These are phyloP conservation scores for Clinocottus analis DNA, from an alignment of 2,113 vertebrate species.

Conservation along the genomic window DNA sequence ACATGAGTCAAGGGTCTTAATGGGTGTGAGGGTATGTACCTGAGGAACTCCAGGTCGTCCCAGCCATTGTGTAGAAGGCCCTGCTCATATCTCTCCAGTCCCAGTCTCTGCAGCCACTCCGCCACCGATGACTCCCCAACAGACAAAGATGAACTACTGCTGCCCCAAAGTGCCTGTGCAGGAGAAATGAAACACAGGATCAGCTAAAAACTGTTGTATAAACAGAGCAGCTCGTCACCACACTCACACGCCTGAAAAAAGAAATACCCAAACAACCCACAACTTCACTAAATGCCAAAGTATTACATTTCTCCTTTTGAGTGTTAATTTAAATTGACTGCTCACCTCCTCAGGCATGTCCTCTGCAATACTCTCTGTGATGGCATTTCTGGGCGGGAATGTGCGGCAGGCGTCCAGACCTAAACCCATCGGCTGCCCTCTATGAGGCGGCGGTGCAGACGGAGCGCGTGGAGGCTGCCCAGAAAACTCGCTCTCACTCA, in stretches of 20 bases:
- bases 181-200: background rate
- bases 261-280: background rate
- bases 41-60: slow-evolving; percentile 98
- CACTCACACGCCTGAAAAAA: background rate
- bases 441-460: slow-evolving; percentile 71
- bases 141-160: slow-evolving; percentile 81
- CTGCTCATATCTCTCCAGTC: slow-evolving; percentile 92
- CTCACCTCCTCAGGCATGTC: slow-evolving; percentile 93
- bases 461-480: slow-evolving; percentile 77
- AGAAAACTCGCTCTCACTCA: slow-evolving; percentile 93
- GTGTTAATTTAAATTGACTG: background rate
- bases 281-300: background rate
- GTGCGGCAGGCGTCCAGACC: slow-evolving; percentile 84
- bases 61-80: slow-evolving; percentile 95
- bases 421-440: slow-evolving; percentile 62
- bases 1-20: background rate
- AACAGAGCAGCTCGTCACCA: background rate
- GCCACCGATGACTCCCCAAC: slow-evolving; percentile 88
- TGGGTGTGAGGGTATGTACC: slow-evolving; percentile 75
- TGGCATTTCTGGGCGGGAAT: slow-evolving; percentile 90
- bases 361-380: slow-evolving; percentile 93
- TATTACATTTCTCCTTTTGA: background rate
- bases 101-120: slow-evolving; percentile 91
- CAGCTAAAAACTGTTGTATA: background rate
- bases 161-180: slow-evolving; percentile 79